phyloP scores from a whole-genome alignment of 2,888 invertebrate species.

The Zaprionus lineosus region DNA sequence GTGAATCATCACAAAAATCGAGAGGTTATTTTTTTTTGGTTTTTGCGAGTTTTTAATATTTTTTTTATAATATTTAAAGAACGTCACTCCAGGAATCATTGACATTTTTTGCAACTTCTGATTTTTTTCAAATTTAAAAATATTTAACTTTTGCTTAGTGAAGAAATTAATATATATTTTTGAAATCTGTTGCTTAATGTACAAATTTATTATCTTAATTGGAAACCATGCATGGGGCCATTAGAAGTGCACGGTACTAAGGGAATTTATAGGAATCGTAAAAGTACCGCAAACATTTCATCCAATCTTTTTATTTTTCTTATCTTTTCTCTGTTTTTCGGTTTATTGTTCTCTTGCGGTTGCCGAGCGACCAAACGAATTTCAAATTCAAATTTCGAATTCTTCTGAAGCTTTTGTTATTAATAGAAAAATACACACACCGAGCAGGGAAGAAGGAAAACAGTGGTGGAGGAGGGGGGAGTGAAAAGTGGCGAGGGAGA shows the following conservation, averaged over 20 bases:
- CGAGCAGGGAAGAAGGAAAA: constrained; percentile 41
- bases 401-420: constrained; percentile 79
- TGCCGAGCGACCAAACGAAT: constrained; percentile 55
- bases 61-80: too few relatives aligned
- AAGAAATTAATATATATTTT: too few relatives aligned
- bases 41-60: too few relatives aligned
- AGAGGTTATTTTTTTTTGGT: too few relatives aligned
- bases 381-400: constrained; percentile 50
- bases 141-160: too few relatives aligned
- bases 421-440: constrained; percentile 78
- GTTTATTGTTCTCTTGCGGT: constrained; percentile 70
- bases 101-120: too few relatives aligned
- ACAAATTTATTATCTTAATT: too few relatives aligned
- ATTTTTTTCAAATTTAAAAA: too few relatives aligned
- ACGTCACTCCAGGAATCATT: too few relatives aligned
- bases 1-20: too few relatives aligned
- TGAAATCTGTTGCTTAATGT: too few relatives aligned
- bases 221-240: constrained; percentile 7
- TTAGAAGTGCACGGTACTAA: constrained; percentile 33
- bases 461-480: neutral
- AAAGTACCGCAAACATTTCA: constrained; percentile 57
- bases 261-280: constrained; percentile 24
- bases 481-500: too few relatives aligned
- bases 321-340: constrained; percentile 21
- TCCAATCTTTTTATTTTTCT: constrained; percentile 22